Evolutionary conservation across 2,113 vertebrate genomes (phyloP).

Genomic region (Lepus timidus): DNA sequence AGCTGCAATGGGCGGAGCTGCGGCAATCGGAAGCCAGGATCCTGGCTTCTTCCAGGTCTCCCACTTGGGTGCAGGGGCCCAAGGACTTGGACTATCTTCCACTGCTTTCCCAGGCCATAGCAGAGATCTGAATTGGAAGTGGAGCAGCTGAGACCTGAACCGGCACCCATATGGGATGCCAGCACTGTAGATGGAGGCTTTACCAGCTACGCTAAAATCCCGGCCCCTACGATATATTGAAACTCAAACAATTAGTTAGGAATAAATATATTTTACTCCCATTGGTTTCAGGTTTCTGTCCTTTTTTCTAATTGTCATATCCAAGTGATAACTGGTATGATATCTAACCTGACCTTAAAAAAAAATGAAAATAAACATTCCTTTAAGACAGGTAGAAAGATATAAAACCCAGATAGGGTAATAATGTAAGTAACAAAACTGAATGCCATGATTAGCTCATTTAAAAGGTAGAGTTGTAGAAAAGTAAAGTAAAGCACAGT

Average conservation of each 20-base stretch:
- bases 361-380: background rate
- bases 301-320: conserved; percentile 24
- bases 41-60: too few relatives aligned
- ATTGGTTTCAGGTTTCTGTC: background rate
- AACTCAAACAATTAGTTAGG: background rate
- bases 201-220: too few relatives aligned
- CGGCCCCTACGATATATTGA: background rate
- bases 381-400: conserved; percentile 24
- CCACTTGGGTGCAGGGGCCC: too few relatives aligned
- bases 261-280: background rate
- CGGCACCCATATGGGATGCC: too few relatives aligned
- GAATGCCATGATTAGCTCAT: conserved; percentile 57
- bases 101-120: too few relatives aligned
- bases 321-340: background rate
- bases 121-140: too few relatives aligned
- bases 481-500: conserved; percentile 27
- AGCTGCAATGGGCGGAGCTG: too few relatives aligned
- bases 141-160: too few relatives aligned
- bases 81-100: too few relatives aligned
- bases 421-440: conserved; percentile 48
- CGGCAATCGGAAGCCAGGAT: too few relatives aligned
- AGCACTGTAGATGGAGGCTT: too few relatives aligned
- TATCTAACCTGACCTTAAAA: background rate
- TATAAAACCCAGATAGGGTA: conserved; percentile 13
- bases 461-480: conserved; percentile 55